Evolutionary conservation across 2,888 invertebrate genomes (phyloP), one percentile per base, ranked within the genome.

Genomic region (Drosophila sordidula): DNA sequence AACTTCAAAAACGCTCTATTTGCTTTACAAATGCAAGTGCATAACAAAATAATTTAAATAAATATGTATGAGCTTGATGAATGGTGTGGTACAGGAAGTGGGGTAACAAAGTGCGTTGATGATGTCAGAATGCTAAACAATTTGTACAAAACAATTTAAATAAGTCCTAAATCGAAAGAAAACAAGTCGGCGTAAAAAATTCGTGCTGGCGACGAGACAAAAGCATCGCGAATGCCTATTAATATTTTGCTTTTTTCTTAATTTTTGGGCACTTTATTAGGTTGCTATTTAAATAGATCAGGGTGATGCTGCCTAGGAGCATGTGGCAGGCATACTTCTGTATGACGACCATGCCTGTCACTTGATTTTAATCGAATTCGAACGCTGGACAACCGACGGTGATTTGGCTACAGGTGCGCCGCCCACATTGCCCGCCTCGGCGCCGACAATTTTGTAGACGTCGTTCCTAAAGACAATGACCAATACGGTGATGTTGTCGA

Each of bases 401-500:
- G 83, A 44, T 42, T 89, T 87, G 44, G 66, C 78, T 14, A 65
- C 25, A 4, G 68, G 14, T 5, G 46, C 44, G 4, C 62, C 59
- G 12, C 18, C 41, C 0, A 9, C 38, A 29, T 70, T 58, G 50
- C 11, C 57, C 5, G 51, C n/a, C 3, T 54, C 22, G 4, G 45
- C 34, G 26, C 56, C 61, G 57, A 82, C 89, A 67, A 92, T 91
- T 54, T 86, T 83, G 76, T 91, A 92, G 25, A 87, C 80, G 58
- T 91, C 91, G 90, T 95, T 94, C 87, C 94, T 93, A 89, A 98
- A 96, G 92, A 97, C 96, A 67, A 98, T 96, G 66, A 99, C 95
- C 92, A 99, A 94, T 63, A 98, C 98, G 44, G 98, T 98, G 66
- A 99, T 98, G 93, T 99, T 99, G 93, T 99, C 99, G 68, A 97